phyloP scores from a whole-genome alignment of 1,140 invertebrate genomes.

The Colletes gigas region DNA sequence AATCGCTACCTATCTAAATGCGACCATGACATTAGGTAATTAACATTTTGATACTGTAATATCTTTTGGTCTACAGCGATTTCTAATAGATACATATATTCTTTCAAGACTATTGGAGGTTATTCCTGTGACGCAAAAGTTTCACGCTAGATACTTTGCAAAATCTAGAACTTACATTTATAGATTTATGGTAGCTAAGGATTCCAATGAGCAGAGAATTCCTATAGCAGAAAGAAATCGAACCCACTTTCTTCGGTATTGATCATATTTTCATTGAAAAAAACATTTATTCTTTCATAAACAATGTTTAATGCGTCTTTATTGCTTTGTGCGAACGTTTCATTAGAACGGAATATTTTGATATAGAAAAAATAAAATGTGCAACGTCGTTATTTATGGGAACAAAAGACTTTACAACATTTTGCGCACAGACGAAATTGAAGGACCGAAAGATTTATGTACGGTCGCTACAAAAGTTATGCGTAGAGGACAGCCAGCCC shows the following conservation, averaged over 20 bases:
- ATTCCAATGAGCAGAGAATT: slow-evolving; percentile 51
- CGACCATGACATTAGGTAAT: slow-evolving; percentile 77
- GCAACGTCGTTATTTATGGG: slow-evolving; percentile 66
- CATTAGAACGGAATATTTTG: slow-evolving; percentile 55
- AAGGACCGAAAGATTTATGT: slow-evolving; percentile 76
- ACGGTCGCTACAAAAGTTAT: slow-evolving; percentile 80
- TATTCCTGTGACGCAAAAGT: slow-evolving; percentile 82
- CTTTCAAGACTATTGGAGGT: slow-evolving; percentile 82
- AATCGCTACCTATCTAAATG: slow-evolving; percentile 83
- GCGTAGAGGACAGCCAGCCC: slow-evolving; percentile 77
- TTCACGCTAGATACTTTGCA: slow-evolving; percentile 83
- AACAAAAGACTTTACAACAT: slow-evolving; percentile 86
- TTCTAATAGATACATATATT: neutral
- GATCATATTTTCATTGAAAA: neutral
- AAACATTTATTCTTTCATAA: neutral
- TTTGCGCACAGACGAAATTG: slow-evolving; percentile 77
- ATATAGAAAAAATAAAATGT: slow-evolving; percentile 64
- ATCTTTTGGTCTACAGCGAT: neutral
- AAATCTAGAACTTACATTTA: slow-evolving; percentile 86
- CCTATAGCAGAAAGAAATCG: slow-evolving; percentile 66
- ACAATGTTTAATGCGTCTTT: neutral
- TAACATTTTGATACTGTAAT: slow-evolving; percentile 15
- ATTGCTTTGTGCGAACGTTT: neutral
- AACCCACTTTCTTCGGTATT: slow-evolving; percentile 59
- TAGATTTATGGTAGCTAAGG: slow-evolving; percentile 81